These are phyloP conservation scores for Thyatira batis DNA, from an alignment of 2,888 invertebrate genomes.

Conservation along the genomic window DNA sequence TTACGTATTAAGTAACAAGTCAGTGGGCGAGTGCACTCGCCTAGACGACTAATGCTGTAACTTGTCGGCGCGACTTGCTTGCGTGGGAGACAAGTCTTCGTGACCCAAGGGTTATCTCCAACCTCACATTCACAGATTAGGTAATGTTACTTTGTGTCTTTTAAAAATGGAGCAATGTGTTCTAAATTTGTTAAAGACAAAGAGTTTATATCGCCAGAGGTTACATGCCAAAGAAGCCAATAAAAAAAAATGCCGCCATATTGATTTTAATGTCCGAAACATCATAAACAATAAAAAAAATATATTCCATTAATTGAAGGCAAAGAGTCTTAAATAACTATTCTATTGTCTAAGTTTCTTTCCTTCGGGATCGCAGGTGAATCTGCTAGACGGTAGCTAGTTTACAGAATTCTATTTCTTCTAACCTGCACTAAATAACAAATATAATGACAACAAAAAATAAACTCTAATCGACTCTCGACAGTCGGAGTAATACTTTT, in stretches of 20 bases:
- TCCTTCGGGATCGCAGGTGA: no score
- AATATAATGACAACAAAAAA: neutral
- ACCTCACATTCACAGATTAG: constrained; percentile 14
- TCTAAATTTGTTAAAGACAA: constrained; percentile 4
- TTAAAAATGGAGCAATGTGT: constrained; percentile 12
- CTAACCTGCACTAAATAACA: no score
- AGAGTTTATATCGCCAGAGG: neutral
- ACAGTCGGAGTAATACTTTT: neutral
- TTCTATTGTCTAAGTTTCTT: no score
- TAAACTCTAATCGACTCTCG: neutral
- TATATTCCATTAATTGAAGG: no score
- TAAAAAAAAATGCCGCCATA: no score
- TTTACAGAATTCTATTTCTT: no score
- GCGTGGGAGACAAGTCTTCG: constrained; percentile 9
- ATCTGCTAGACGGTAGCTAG: no score
- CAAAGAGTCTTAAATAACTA: no score
- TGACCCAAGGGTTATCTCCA: constrained; percentile 21
- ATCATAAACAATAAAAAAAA: no score
- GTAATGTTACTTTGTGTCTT: constrained; percentile 9
- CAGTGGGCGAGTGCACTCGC: constrained; percentile 13
- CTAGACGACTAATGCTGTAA: neutral
- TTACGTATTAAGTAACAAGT: neutral
- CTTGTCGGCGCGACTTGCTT: constrained; percentile 8
- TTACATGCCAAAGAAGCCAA: no score
- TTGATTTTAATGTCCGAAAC: no score